Base-by-base conservation (phyloP, 2,113 vertebrate species). In the Eulemur macaco region DNA sequence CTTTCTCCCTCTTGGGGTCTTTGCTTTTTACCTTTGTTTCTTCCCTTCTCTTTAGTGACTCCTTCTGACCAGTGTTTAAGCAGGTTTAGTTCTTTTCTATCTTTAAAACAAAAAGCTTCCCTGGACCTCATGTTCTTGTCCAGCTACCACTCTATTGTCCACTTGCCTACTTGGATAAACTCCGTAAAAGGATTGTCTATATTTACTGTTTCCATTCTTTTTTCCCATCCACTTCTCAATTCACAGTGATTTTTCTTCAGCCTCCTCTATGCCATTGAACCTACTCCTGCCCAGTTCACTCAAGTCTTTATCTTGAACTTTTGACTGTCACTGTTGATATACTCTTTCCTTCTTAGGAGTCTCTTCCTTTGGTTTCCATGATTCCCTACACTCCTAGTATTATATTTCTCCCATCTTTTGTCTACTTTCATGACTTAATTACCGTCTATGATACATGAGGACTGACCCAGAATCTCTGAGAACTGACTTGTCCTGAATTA, bases 31-130 rank as follows among this genome's bases (percentile, higher is more conserved):
- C 37, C 84, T 37, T 89, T 71, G 5, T 77, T n/a, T 91, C 47
- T 86, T 82, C 31, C 31, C 6, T 92, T 34, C 56, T 89, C 39
- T 73, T 80, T 93, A 42, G 86, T 45, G 69, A 63, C 15, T 66
- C 17, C 50, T 95, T 86, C 71, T 66, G 74, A 95, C 42, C 37
- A 52, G 4, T 63, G 37, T 81, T 91, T 92, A 95, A 94, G 89
- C 68, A 94, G 85, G 47, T 58, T 86, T 92, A 39, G 8, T 39
- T 74, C n/a, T 89, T 77, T 92, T 56, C 96, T 94, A 13, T 63
- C 29, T 77, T 86, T 8, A 71, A 5, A 69, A 83, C 45, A 45
- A 42, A 83, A 86, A 50, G 56, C 42, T 84, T 86, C 80, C 73
- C 66, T 81, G 66, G 23, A 73, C 66, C 42, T 50, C 4, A 1